Percentiles rank a stretch among this genome's conserved stretches.
phyloP scores from a whole-genome alignment of 1,140 invertebrate genomes.

The Ladona fulva region DNA sequence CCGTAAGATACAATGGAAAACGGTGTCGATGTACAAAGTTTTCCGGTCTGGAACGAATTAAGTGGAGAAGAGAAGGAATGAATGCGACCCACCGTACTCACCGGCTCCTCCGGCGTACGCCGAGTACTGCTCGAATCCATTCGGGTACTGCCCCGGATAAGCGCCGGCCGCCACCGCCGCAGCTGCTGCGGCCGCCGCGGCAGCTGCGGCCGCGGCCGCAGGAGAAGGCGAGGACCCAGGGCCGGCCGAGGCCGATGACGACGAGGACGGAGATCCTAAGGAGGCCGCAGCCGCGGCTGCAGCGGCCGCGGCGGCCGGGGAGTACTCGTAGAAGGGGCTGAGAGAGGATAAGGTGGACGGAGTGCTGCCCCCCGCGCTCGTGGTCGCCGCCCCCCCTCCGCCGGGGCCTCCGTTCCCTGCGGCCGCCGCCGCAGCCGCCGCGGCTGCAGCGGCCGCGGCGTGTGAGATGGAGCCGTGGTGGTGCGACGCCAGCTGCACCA shows the following conservation, averaged over 20 bases:
- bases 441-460: not conserved
- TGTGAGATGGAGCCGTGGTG: not conserved
- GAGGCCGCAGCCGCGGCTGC: not conserved
- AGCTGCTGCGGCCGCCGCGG: slow-evolving; percentile 29
- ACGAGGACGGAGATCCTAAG: not conserved
- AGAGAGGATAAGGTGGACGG: not conserved
- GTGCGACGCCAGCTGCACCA: not conserved
- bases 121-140: slow-evolving; percentile 46
- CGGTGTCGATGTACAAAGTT: no score
- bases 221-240: slow-evolving; percentile 32
- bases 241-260: slow-evolving; percentile 27
- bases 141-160: slow-evolving; percentile 58
- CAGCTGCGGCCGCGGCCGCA: not conserved
- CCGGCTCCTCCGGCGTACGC: not conserved
- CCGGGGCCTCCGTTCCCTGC: not conserved
- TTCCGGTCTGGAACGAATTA: no score
- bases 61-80: not conserved
- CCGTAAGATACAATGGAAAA: no score
- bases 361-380: not conserved
- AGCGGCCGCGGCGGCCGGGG: not conserved
- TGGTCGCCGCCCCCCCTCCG: not conserved
- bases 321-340: not conserved
- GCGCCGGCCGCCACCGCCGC: slow-evolving; percentile 52
- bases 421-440: not conserved
- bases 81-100: not conserved